Base-by-base conservation (phyloP, 2,888 invertebrate genomes). In the Gibbula magus region DNA sequence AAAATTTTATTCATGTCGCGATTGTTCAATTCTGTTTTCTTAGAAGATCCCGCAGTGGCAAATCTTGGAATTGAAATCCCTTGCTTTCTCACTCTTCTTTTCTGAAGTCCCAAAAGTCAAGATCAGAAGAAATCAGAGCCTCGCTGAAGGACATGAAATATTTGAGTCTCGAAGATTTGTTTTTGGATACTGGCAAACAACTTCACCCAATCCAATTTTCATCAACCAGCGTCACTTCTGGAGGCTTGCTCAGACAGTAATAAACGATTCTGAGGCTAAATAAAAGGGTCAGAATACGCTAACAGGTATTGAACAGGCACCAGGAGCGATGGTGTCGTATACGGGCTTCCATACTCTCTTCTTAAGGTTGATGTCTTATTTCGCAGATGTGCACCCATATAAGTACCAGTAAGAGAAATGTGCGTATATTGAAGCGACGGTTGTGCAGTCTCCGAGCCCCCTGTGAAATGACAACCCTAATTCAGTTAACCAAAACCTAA, bases 321-420 rank as follows among this genome's bases (percentile, higher is more conserved):
- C 29, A 18, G n/a, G 32, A 5, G 67, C 13, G 29, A 35, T 18
- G 70, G 70, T 32, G 70, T 25, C 70, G 18, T 32, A 35, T 39
- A 70, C 39, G 35, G 35, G 70, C 35, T 70, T 70, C 70, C 70
- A 39, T 70, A 70, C 70, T 35, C 35, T 29, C 67, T 32, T 35
- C 18, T 2, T 25, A 20, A 54, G 5, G 20, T 39, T 70, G 67
- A n/a, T 35, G 39, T 35, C 35, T 35, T 70, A 20, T 39, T 25
- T 25, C 70, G n/a, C 39, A 39, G 39, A 35, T 70, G 70, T 70
- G 70, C 70, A 70, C 35, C 70, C 70, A 39, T 70, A 70, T n/a
- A 70, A 70, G n/a, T 32, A n/a, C 32, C 35, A 35, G 10, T n/a
- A 70, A 70, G 70, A 70, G 35, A 10, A 35, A 70, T 70, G 39